Conservation (phyloP, 2,888 invertebrate genomes). For the Bursaphelenchus okinawaensis region DNA sequence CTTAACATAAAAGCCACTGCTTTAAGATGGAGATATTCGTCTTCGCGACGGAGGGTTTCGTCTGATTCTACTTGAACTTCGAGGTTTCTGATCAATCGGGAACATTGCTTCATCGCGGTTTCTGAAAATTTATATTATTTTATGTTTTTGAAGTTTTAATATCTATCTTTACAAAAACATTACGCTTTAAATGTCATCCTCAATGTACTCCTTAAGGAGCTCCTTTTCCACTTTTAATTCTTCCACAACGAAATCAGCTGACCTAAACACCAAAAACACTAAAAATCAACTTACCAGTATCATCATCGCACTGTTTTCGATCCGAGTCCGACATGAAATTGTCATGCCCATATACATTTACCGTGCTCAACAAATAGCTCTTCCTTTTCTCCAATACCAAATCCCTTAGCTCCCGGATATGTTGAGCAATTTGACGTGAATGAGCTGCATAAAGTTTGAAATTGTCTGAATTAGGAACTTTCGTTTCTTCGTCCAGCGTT, state of each 20-base stretch:
- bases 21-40: slow-evolving; percentile 30
- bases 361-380: slow-evolving; percentile 28
- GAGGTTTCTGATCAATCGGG: slow-evolving; percentile 23
- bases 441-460: slow-evolving; percentile 27
- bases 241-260: no score
- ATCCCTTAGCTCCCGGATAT: slow-evolving; percentile 31
- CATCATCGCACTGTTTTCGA: slow-evolving; percentile 32
- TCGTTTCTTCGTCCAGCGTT: slow-evolving; percentile 13
- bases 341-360: slow-evolving; percentile 25
- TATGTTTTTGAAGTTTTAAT: background rate
- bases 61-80: slow-evolving; percentile 23
- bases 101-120: slow-evolving; percentile 32
- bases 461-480: slow-evolving; percentile 18
- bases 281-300: slow-evolving; percentile 24
- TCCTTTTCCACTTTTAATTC: no score
- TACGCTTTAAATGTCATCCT: background rate
- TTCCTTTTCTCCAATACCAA: slow-evolving; percentile 35
- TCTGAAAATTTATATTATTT: slow-evolving; percentile 24
- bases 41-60: slow-evolving; percentile 20
- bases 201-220: background rate
- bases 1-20: slow-evolving; percentile 23
- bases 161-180: background rate
- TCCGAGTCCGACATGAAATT: slow-evolving; percentile 34
- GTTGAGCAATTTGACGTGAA: slow-evolving; percentile 24
- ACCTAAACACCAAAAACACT: background rate